These are phyloP conservation scores for Meleagris gallopavo DNA, from an alignment of 2,113 vertebrate species.

Conservation along the genomic window DNA sequence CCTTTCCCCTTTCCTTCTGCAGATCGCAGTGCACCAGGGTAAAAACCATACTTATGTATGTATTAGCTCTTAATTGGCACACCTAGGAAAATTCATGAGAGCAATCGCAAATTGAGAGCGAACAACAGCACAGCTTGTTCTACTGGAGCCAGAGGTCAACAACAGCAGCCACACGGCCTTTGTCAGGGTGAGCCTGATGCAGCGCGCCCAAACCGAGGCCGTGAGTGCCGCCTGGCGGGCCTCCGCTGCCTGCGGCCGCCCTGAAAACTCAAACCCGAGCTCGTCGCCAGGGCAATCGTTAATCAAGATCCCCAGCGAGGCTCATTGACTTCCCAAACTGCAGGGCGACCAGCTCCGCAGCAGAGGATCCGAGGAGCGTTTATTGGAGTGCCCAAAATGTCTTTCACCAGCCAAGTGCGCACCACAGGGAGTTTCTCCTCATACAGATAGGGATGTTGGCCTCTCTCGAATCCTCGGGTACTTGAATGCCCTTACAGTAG, in stretches of 20 bases:
- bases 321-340: too few species aligned
- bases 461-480: background rate
- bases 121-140: background rate
- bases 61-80: background rate
- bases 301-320: background rate
- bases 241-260: background rate
- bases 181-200: fast-evolving
- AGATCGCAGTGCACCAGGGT: background rate
- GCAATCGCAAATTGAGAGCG: background rate
- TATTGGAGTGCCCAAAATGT: fast-evolving
- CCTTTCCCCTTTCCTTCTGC: background rate
- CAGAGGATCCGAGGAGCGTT: fast-evolving
- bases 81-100: background rate
- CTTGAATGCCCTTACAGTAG: background rate
- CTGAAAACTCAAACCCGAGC: fast-evolving
- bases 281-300: fast-evolving
- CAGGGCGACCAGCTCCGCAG: background rate
- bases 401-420: fast-evolving
- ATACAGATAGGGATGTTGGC: fast-evolving
- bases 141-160: fast-evolving
- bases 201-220: background rate
- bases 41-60: background rate
- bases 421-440: fast-evolving
- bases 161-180: fast-evolving
- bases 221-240: constrained; percentile 68